Evolutionary conservation across 2,888 invertebrate genomes (phyloP).

Genomic region (Aspidapion aeneum): DNA sequence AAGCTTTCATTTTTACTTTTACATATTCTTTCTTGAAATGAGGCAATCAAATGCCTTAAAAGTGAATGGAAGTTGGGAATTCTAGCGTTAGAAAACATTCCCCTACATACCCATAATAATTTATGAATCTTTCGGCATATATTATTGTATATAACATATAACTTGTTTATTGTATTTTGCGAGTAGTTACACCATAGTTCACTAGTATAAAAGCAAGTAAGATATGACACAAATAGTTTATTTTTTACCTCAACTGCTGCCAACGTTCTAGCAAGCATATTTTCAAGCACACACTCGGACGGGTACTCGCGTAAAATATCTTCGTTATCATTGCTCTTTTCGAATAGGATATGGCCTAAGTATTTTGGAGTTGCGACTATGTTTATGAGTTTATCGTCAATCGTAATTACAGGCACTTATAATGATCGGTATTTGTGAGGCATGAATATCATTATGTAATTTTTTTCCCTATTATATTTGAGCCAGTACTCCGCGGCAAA

Average conservation of each 20-base stretch:
- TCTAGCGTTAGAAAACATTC: background rate
- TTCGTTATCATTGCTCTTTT: background rate
- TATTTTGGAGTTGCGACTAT: too few relatives aligned
- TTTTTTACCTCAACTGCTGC: background rate
- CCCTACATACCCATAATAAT: background rate
- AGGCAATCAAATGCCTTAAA: too few relatives aligned
- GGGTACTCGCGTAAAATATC: background rate
- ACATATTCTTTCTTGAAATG: too few relatives aligned
- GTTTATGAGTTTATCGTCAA: background rate
- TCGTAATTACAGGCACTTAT: background rate
- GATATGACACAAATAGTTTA: background rate
- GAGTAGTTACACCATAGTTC: background rate
- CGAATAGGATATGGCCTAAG: too few relatives aligned
- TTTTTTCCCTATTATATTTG: background rate
- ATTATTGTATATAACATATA: background rate
- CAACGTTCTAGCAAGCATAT: background rate
- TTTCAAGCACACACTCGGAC: background rate
- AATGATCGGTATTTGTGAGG: background rate
- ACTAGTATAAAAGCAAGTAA: background rate
- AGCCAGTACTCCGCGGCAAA: background rate
- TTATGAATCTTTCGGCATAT: background rate
- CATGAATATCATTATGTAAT: background rate
- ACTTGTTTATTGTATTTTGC: background rate
- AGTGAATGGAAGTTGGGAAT: background rate
- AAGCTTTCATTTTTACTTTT: too few relatives aligned